Conservation (phyloP, 2,113 vertebrate species). For the Corvus cornix region DNA sequence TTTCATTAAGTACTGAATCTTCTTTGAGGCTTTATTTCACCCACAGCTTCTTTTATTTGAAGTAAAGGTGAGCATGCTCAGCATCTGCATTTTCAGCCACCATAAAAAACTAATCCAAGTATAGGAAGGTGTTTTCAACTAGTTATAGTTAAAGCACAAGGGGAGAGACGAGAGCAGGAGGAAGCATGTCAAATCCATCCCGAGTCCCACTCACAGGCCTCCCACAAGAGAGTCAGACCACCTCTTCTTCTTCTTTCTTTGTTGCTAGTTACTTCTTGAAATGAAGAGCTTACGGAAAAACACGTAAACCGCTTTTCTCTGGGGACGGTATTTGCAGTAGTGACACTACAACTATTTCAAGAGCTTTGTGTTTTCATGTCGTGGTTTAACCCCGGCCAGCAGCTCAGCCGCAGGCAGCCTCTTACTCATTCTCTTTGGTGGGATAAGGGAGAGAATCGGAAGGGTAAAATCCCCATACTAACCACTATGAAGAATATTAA, state of each 20-base stretch:
- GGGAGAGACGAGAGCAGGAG: neutral
- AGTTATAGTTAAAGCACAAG: neutral
- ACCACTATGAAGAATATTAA: neutral
- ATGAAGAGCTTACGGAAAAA: neutral
- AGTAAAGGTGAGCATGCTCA: neutral
- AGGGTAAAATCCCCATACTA: neutral
- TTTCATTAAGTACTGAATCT: neutral
- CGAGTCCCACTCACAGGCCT: neutral
- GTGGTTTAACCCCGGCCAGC: neutral
- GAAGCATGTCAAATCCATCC: neutral
- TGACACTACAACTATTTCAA: neutral
- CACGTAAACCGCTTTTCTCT: neutral
- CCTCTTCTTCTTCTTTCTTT: neutral
- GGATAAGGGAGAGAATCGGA: neutral
- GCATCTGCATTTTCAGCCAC: neutral
- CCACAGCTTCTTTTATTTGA: neutral
- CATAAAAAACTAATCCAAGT: neutral
- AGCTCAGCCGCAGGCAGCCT: neutral
- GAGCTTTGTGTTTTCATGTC: neutral
- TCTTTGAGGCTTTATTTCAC: neutral
- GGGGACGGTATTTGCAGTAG: fast-evolving
- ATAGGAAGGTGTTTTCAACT: neutral
- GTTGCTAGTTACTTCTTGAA: neutral
- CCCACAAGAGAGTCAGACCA: neutral
- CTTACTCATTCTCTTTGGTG: neutral